Percentiles rank a stretch among this genome's conserved stretches.
Evolutionary conservation across 2,888 invertebrate genomes (phyloP).

Genomic region (Hoplodrina ambigua): DNA sequence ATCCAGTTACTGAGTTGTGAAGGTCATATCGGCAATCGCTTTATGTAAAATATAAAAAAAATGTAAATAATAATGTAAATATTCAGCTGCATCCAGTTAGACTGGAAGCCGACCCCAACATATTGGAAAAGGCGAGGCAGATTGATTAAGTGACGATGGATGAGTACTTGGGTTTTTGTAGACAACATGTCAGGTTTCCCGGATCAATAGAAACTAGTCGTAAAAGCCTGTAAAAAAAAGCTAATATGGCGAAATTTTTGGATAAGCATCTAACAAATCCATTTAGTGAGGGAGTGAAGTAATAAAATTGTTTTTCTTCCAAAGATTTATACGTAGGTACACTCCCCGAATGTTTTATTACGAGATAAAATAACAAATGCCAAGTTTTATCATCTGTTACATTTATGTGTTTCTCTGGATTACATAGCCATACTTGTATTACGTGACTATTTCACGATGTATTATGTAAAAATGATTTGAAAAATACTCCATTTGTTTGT

Average conservation of each 20-base stretch:
- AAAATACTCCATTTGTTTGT: background rate
- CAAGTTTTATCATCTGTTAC: slow-evolving; percentile 52
- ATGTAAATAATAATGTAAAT: too few species aligned
- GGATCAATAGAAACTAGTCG: background rate
- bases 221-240: background rate
- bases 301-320: slow-evolving; percentile 51
- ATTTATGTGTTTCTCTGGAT: slow-evolving; percentile 34
- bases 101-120: too few species aligned
- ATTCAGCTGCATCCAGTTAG: too few species aligned
- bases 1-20: too few species aligned
- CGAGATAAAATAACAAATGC: slow-evolving; percentile 46
- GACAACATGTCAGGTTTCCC: background rate
- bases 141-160: too few species aligned
- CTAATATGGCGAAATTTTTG: slow-evolving; percentile 14
- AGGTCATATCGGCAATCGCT: too few species aligned
- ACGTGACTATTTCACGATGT: slow-evolving; percentile 10
- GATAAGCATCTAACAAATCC: slow-evolving; percentile 36
- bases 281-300: slow-evolving; percentile 33
- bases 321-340: slow-evolving; percentile 42
- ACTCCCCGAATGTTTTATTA: slow-evolving; percentile 49
- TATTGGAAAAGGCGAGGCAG: too few species aligned
- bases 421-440: slow-evolving; percentile 28
- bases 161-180: background rate
- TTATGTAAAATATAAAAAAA: too few species aligned
- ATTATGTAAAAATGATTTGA: background rate